Evolutionary conservation across 1,140 invertebrate species (phyloP), one percentile per base, ranked within the genome.

Genomic region (Drosophila athabasca): DNA sequence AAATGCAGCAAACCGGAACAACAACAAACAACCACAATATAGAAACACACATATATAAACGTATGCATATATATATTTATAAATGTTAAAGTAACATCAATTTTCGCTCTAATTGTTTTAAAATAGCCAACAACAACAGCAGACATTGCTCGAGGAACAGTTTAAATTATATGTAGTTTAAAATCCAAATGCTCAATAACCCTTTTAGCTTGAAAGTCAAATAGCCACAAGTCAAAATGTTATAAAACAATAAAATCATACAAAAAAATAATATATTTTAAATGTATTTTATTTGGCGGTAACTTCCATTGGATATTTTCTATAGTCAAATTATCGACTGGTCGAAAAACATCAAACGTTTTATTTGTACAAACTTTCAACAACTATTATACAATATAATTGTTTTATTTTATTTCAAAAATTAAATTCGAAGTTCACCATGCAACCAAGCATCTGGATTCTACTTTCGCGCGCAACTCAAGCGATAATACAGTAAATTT

Each of bases 171-270:
- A 83, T 67, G 79, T 84, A 84, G 71, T 49, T 49, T 55, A 73
- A 70, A 84, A 57, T 71, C 72, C 81, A 72, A 87, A 69, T 67
- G 82, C 82, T 85, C 82, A 85, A 85, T 85, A 88, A 78, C 54
- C 78, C 67, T 59, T 75, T 82, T 85, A 85, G 83, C 83, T 87
- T 87, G 52, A 87, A 82, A 68, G 45, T 71, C 83, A 88, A 74
- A 81, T 87, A 87, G 83, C 74, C 79, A 70, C 57, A 81, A 69
- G 60, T 83, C 72, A 88, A 88, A 79, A 83, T 87, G 83, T 87
- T 87, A 87, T 62, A 67, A 62, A 64, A 70, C 49, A 67, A 60
- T 53, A 41, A 26, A 77, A 80, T 54, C 74, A 79, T 55, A 57
- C 2, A 62, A 35, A 50, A 73, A 71, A 39, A 44, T 3, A 41